A percentile compares a stretch with the other conserved stretches of the same genome.
phyloP scores from a whole-genome alignment of 2,888 invertebrate genomes.

The Lissocephala sabroskyi region DNA sequence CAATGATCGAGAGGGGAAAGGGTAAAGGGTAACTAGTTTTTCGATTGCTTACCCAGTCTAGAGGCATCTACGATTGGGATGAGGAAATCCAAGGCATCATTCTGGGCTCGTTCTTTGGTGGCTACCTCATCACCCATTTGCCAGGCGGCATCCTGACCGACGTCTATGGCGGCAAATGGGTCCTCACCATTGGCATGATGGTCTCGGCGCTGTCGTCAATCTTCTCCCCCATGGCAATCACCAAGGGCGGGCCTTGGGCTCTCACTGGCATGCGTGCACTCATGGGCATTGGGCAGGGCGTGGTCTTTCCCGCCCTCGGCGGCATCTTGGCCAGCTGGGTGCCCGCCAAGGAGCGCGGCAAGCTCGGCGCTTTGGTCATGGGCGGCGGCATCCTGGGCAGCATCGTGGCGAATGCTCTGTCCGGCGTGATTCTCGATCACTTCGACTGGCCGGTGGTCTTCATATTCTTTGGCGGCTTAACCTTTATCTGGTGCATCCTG shows the following conservation, averaged over 20 bases:
- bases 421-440: conserved; percentile 76
- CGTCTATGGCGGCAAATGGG: conserved; percentile 73
- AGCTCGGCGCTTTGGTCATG: conserved; percentile 82
- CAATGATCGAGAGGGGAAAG: background rate
- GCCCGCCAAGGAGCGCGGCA: conserved; percentile 80
- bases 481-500: too few species aligned
- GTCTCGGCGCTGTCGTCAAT: conserved; percentile 83
- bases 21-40: too few species aligned
- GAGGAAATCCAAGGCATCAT: conserved; percentile 80
- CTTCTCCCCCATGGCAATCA: conserved; percentile 72
- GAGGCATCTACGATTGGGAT: conserved; percentile 77
- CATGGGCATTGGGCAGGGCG: conserved; percentile 86
- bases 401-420: conserved; percentile 76
- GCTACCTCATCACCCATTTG: conserved; percentile 84
- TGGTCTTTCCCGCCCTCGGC: conserved; percentile 85
- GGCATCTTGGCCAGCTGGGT: conserved; percentile 84
- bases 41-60: too few species aligned
- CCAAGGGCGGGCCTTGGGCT: conserved; percentile 75
- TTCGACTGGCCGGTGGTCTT: conserved; percentile 50
- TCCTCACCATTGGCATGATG: conserved; percentile 79
- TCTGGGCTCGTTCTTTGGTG: conserved; percentile 86
- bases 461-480: conserved; percentile 86
- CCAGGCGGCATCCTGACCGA: conserved; percentile 85
- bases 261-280: conserved; percentile 80
- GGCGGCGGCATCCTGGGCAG: conserved; percentile 79